A percentile compares a stretch with the other conserved stretches of the same genome.
phyloP scores from a whole-genome alignment of 2,797 vertebrate species.

The Cheirogaleus major region DNA sequence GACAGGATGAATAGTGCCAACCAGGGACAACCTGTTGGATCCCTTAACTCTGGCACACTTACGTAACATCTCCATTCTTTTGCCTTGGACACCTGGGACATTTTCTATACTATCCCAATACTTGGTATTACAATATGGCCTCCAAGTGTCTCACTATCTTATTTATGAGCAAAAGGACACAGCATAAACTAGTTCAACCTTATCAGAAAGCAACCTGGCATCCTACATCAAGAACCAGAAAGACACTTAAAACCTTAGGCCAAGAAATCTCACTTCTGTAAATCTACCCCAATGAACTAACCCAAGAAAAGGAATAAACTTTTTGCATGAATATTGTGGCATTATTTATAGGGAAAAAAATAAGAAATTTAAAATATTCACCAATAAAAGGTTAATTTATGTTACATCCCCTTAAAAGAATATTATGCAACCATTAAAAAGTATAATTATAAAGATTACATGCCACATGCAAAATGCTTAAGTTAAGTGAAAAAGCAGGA shows the following conservation, averaged over 20 bases:
- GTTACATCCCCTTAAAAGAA: background rate
- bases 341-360: slow-evolving; percentile 6
- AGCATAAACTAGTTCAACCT: background rate
- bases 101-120: background rate
- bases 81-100: background rate
- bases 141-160: background rate
- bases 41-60: background rate
- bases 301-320: background rate
- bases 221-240: background rate
- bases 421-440: slow-evolving; percentile 44
- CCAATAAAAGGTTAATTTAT: slow-evolving; percentile 30
- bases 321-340: background rate
- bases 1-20: background rate
- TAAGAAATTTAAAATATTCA: slow-evolving; percentile 43
- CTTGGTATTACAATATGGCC: background rate
- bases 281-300: slow-evolving; percentile 11
- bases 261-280: background rate
- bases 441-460: slow-evolving; percentile 20
- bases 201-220: background rate
- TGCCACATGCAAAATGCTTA: slow-evolving; percentile 44
- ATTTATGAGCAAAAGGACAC: background rate
- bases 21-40: background rate
- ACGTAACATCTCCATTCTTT: background rate
- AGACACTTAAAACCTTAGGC: background rate
- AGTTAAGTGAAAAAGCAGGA: slow-evolving; percentile 32